phyloP scores from a whole-genome alignment of 35 echinoderm and acorn worm species.

The Eucidaris tribuloides region DNA sequence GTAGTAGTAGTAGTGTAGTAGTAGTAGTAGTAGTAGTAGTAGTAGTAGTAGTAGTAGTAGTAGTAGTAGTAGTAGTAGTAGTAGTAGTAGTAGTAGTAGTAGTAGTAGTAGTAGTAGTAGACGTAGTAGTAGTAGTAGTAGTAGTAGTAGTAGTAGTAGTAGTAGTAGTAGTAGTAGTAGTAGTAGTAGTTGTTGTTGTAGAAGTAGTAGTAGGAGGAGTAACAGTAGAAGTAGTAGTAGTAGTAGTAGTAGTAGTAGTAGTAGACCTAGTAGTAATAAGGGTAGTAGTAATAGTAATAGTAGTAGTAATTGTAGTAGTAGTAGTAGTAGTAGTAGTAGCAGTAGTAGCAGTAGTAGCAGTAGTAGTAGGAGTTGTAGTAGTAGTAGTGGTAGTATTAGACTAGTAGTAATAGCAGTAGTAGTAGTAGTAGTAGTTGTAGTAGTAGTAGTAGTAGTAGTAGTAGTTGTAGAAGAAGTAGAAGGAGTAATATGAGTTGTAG shows the following conservation, averaged over 20 bases:
- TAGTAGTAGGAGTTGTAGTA: conserved; percentile 4
- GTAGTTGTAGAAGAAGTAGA: neutral
- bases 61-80: neutral
- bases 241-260: conserved; percentile 27
- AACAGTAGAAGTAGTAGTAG: conserved; percentile 3
- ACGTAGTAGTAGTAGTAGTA: neutral
- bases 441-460: conserved; percentile 20
- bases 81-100: neutral
- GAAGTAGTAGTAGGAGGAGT: conserved; percentile 18
- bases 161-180: conserved; percentile 9
- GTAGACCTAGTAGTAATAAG: neutral
- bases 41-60: conserved; percentile 23
- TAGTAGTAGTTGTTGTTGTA: neutral
- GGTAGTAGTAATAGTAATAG: conserved; percentile 4
- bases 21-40: neutral
- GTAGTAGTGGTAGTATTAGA: neutral
- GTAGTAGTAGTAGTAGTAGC: conserved; percentile 15
- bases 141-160: conserved; percentile 26
- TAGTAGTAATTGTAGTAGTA: neutral
- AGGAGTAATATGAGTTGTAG: neutral
- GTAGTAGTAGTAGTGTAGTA: neutral
- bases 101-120: conserved; percentile 10
- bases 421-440: conserved; percentile 3
- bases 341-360: neutral
- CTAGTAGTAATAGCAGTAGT: neutral